Base-by-base conservation (phyloP, 37 sponge, comb jelly and placozoan species). In the Ianthella basta region DNA sequence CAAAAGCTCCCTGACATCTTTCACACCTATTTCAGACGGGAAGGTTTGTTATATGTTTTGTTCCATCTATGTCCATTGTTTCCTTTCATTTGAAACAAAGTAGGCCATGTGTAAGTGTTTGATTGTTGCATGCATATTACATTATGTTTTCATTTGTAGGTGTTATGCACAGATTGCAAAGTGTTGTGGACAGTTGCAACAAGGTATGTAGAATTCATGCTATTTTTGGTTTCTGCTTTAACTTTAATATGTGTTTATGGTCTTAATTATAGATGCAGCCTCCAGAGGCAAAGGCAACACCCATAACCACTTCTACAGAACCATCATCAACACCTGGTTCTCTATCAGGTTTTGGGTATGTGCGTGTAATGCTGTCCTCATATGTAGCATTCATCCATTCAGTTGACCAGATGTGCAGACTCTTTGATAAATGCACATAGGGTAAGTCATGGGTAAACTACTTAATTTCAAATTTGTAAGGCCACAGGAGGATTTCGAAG, bases 1-100 rank as follows among this genome's bases (percentile, higher is more conserved):
- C 80, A 92, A 60, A 98, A 98, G 72, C 93, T 94, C 12, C 96
- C 96, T 24, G 87, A 82, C 33, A 86, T 94, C n/a, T 98, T 98
- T 59, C 80, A 80, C 16, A 53, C 92, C 12, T 88, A 90, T 55
- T 98, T 98, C 79, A 87, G 91, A 25, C 89, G 94, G 0, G 98
- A 98, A 81, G 98, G 92, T 84, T 61, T 79, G 81, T 73, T 36
- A 55, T 73, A 8, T 35, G 37, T 73, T n/a, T 13, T 5, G 2
- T 63, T 4, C 5, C 8, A 63, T 24, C 8, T 13, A 10, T 12
- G 5, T 29, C 8, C 12, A 63, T 4, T 10, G 8, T 63, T 63
- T 24, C 27, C 8, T 10, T 63, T 63, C n/a, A n/a, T n/a, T n/a
- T n/a, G n/a, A n/a, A n/a, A n/a, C 41, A 24, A 23, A 30, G 75